Evolutionary conservation across 2,113 vertebrate species (phyloP).

Genomic region (Pterocles gutturalis): DNA sequence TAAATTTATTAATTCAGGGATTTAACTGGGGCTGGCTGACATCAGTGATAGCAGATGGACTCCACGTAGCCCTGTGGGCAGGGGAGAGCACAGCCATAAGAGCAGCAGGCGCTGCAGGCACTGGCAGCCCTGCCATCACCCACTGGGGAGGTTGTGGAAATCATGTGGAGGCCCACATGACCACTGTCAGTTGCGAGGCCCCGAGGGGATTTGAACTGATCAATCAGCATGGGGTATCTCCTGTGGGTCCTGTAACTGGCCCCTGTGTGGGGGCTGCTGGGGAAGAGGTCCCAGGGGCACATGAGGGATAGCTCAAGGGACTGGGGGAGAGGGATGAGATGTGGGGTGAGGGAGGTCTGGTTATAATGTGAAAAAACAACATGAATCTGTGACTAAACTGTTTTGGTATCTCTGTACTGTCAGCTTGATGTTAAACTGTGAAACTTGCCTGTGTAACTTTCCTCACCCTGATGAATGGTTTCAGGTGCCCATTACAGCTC

Average conservation of each 20-base stretch:
- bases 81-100: not conserved
- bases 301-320: not conserved
- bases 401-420: not conserved
- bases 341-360: accelerated
- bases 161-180: accelerated
- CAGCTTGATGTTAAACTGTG: not conserved
- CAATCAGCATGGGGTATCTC: too few species aligned
- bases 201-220: accelerated
- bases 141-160: not conserved
- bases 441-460: not conserved
- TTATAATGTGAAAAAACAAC: not conserved
- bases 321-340: not conserved
- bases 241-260: not conserved
- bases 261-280: too few species aligned
- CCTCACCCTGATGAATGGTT: not conserved
- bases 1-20: not conserved
- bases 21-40: not conserved
- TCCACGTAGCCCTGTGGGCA: not conserved
- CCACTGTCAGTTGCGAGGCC: not conserved
- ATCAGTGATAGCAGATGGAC: too few species aligned
- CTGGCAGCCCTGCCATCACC: accelerated
- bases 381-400: not conserved
- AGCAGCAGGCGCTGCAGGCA: accelerated
- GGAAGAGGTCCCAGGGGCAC: accelerated
- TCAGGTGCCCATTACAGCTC: not conserved